These are phyloP conservation scores for Stigmatopora nigra DNA, from an alignment of 2,113 vertebrate genomes.

Conservation along the genomic window DNA sequence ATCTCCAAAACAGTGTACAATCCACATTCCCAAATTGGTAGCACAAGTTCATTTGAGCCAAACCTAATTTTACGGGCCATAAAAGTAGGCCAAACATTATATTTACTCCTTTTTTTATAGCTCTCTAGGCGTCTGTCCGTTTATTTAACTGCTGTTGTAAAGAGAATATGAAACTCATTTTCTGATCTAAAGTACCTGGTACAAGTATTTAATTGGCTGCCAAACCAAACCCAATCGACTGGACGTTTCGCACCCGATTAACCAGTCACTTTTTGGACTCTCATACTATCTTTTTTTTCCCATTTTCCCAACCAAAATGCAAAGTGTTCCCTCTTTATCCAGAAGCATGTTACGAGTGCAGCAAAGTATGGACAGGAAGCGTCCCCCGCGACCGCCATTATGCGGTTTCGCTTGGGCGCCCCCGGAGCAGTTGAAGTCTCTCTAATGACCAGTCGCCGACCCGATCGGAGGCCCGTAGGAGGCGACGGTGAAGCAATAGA, in stretches of 20 bases:
- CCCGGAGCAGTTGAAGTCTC: neutral
- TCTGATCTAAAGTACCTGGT: no score
- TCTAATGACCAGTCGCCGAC: conserved; percentile 1
- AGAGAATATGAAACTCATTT: neutral
- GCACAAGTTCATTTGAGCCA: neutral
- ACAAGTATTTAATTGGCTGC: no score
- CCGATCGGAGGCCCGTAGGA: neutral
- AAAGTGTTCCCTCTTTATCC: neutral
- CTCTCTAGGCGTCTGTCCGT: neutral
- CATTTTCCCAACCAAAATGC: neutral
- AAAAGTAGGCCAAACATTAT: neutral
- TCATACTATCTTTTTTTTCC: neutral
- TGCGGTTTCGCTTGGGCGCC: neutral
- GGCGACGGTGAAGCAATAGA: neutral
- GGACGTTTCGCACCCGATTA: neutral
- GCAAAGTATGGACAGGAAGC: neutral
- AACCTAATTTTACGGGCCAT: neutral
- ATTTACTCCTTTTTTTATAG: neutral
- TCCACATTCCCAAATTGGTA: neutral
- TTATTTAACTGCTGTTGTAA: neutral
- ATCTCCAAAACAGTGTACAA: neutral
- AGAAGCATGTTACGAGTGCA: neutral
- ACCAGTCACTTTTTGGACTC: neutral
- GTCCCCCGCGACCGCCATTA: neutral
- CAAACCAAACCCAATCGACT: neutral